These are phyloP conservation scores for Sarcophaga variegata DNA, from an alignment of 2,888 invertebrate genomes.

Conservation along the genomic window DNA sequence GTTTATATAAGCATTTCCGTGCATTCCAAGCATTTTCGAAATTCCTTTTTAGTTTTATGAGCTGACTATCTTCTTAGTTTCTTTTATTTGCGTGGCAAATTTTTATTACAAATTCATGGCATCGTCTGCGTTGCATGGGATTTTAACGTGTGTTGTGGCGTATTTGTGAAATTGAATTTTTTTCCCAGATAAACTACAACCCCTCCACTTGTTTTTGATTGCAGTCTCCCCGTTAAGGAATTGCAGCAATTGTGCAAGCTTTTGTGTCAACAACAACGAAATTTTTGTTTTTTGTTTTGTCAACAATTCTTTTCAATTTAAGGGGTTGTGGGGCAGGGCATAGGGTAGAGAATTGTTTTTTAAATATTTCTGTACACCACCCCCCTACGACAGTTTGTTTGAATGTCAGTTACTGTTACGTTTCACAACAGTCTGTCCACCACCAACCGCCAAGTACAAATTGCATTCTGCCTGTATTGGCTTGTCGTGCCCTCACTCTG, in stretches of 20 bases:
- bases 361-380: too few relatives aligned
- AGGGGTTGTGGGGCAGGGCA: too few relatives aligned
- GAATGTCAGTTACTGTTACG: constrained; percentile 64
- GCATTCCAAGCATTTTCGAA: too few relatives aligned
- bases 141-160: constrained; percentile 63
- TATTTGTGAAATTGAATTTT: constrained; percentile 68
- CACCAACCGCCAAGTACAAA: constrained; percentile 30
- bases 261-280: too few relatives aligned
- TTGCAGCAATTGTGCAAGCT: too few relatives aligned
- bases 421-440: too few relatives aligned
- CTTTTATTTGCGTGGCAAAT: constrained; percentile 33
- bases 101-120: constrained; percentile 63
- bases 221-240: not conserved
- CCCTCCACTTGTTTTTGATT: not conserved
- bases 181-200: not conserved
- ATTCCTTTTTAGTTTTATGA: too few relatives aligned
- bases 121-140: constrained; percentile 57
- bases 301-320: too few relatives aligned
- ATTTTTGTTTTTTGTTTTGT: not conserved
- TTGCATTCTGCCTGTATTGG: constrained; percentile 38
- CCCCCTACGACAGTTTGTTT: constrained; percentile 11
- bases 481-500: not conserved
- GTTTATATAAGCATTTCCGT: too few relatives aligned
- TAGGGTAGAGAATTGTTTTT: too few relatives aligned
- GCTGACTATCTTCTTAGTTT: constrained; percentile 39